A percentile compares a stretch with the other conserved stretches of the same genome.
Evolutionary conservation across 2,888 invertebrate species (phyloP).

Genomic region (Trichogramma evanescens): DNA sequence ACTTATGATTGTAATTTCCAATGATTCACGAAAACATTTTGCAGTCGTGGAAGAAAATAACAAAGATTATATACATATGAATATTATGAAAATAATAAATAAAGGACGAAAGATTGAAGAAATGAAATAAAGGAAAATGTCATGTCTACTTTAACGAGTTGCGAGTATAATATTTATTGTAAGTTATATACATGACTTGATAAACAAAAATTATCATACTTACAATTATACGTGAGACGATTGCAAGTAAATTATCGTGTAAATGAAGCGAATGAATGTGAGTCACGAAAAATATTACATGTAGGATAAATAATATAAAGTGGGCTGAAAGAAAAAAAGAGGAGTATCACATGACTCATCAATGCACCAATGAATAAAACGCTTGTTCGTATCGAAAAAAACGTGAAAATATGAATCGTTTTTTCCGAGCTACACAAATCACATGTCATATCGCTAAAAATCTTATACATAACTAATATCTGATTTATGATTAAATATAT

Average conservation of each 20-base stretch:
- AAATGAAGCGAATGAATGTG: neutral
- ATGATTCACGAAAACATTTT: neutral
- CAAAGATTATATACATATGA: slow-evolving; percentile 12
- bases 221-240: slow-evolving; percentile 8
- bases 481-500: no score
- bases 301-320: neutral
- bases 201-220: slow-evolving; percentile 16
- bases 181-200: slow-evolving; percentile 16
- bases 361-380: neutral
- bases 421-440: neutral
- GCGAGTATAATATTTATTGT: slow-evolving; percentile 15
- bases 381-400: slow-evolving; percentile 1
- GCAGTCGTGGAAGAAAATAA: slow-evolving; percentile 12
- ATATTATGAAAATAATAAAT: slow-evolving; percentile 14
- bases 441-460: no score
- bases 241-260: slow-evolving; percentile 12
- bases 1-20: slow-evolving; percentile 13
- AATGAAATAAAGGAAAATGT: slow-evolving; percentile 12
- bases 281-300: neutral
- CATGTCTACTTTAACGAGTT: slow-evolving; percentile 18
- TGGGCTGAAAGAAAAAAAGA: neutral
- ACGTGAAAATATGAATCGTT: neutral
- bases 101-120: slow-evolving; percentile 15
- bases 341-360: slow-evolving; percentile 6
- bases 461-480: no score